Evolutionary conservation across 2,888 invertebrate genomes (phyloP).

Genomic region (Caenorhabditis uteleia): DNA sequence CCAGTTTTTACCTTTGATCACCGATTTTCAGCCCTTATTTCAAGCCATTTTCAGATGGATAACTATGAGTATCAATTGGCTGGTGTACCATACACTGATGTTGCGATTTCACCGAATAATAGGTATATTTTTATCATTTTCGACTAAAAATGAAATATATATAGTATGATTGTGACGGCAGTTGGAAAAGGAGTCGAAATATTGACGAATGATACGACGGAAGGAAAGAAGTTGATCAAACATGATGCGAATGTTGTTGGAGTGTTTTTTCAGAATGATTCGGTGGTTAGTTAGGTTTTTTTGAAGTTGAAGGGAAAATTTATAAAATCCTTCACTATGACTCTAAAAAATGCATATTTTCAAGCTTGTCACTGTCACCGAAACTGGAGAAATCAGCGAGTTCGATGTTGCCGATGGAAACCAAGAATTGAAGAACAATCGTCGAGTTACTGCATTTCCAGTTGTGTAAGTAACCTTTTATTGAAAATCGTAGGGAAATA

Average conservation of each 20-base stretch:
- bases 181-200: slow-evolving; percentile 10
- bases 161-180: slow-evolving; percentile 13
- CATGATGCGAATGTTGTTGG: slow-evolving; percentile 30
- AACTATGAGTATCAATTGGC: slow-evolving; percentile 6
- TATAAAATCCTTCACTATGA: background rate
- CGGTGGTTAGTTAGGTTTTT: too few relatives aligned
- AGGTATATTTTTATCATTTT: slow-evolving; percentile 3
- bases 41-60: slow-evolving; percentile 32
- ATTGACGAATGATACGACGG: background rate
- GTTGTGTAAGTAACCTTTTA: slow-evolving; percentile 26
- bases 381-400: slow-evolving; percentile 28
- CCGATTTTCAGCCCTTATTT: too few relatives aligned
- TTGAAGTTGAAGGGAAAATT: slow-evolving; percentile 5
- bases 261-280: slow-evolving; percentile 19
- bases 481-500: background rate
- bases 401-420: slow-evolving; percentile 8
- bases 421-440: slow-evolving; percentile 14
- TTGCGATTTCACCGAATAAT: slow-evolving; percentile 31
- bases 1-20: background rate
- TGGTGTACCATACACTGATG: slow-evolving; percentile 16
- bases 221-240: background rate
- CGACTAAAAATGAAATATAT: slow-evolving; percentile 1
- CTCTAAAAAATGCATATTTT: background rate
- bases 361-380: slow-evolving; percentile 37
- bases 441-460: slow-evolving; percentile 35